phyloP scores from a whole-genome alignment of 2,113 vertebrate species.

The Calidris pygmaea region DNA sequence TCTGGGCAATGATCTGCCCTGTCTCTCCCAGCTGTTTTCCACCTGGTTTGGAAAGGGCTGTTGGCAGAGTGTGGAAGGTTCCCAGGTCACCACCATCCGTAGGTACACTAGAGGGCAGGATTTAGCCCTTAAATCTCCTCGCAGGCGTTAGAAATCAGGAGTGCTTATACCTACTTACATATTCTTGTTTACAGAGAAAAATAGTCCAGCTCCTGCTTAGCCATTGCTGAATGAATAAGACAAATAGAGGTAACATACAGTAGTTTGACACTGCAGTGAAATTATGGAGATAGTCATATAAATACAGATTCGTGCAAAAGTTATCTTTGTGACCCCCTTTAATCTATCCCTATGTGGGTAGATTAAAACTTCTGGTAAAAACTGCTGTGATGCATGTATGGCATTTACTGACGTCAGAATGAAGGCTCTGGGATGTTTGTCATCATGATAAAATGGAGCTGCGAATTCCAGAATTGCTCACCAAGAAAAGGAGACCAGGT shows the following conservation, averaged over 20 bases:
- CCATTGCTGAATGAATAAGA: not conserved
- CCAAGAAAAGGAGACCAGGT: not conserved
- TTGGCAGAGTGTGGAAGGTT: not conserved
- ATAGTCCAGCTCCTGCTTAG: not conserved
- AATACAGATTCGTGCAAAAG: not conserved
- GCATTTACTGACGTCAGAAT: not conserved
- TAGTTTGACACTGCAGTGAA: not conserved
- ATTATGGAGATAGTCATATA: not conserved
- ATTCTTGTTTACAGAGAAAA: not conserved
- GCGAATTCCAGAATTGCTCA: not conserved
- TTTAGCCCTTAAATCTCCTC: conserved; percentile 21
- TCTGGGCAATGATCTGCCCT: not conserved
- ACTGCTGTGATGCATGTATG: accelerated
- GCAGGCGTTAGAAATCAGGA: not conserved
- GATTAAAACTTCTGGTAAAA: not conserved
- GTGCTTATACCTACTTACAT: not conserved
- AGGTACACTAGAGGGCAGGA: conserved; percentile 39
- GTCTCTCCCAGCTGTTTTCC: not conserved
- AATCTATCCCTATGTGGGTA: too few species aligned
- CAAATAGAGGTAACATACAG: not conserved
- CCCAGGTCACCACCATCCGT: not conserved
- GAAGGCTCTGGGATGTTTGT: not conserved
- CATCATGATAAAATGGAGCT: not conserved
- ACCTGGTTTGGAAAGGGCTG: not conserved
- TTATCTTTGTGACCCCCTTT: not conserved